These are phyloP conservation scores for Leptonema lineaticorne DNA, from an alignment of 1,140 invertebrate genomes.

Conservation along the genomic window DNA sequence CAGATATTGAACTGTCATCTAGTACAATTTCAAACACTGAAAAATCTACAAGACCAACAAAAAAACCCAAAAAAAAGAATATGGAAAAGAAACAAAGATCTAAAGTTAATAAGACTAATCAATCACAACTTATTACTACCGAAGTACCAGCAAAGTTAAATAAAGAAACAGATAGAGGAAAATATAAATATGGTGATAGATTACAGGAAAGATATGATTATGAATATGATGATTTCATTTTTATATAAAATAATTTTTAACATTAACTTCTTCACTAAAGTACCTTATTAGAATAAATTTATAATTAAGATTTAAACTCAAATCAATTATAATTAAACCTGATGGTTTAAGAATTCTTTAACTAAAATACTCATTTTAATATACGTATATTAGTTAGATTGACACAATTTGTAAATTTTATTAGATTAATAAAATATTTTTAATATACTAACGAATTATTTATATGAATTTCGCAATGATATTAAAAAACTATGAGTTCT, in stretches of 20 bases:
- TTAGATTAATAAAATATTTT: too few species aligned
- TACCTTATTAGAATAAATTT: constrained; percentile 20
- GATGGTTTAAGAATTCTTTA: too few species aligned
- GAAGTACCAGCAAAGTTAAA: not conserved
- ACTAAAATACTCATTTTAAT: too few species aligned
- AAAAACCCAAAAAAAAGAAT: constrained; percentile 20
- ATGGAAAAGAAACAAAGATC: not conserved
- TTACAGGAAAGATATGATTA: constrained; percentile 32
- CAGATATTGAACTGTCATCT: not conserved
- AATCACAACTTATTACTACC: not conserved
- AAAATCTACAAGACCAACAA: not conserved
- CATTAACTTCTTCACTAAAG: not conserved
- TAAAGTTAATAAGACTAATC: not conserved
- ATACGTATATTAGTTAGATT: too few species aligned
- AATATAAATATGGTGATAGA: constrained; percentile 36
- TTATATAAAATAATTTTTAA: constrained; percentile 18
- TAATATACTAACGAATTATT: too few species aligned
- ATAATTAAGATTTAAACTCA: too few species aligned
- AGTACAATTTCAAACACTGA: not conserved
- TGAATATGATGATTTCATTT: constrained; percentile 28
- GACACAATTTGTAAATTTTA: too few species aligned
- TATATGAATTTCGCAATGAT: too few species aligned
- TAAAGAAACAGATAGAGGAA: constrained; percentile 22
- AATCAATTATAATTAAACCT: too few species aligned
- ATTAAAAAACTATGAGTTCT: too few species aligned